Evolutionary conservation across 2,797 vertebrate species (phyloP), one percentile per base, ranked within the genome.

Genomic region (Kryptolebias ocellatus): DNA sequence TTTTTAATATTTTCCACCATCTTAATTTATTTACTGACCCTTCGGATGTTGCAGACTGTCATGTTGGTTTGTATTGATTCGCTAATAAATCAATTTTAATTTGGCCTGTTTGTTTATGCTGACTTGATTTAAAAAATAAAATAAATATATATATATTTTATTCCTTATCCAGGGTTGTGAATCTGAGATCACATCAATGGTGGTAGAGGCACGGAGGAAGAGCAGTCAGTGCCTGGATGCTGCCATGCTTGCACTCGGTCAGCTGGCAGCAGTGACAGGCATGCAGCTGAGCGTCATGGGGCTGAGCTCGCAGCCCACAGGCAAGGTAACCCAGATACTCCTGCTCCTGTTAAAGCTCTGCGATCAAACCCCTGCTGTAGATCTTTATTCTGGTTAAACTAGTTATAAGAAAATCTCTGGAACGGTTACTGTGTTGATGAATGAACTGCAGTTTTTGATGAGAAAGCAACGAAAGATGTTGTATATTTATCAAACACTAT

Each of bases 131-230:
- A 54, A 20, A 54, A 58, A 58, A 58, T 7, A 71, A 77, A 45
- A 15, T 71, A 24, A 24, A 24, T 24, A 24, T 78, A 3, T 53
- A 46, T 53, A n/a, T 17, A 52, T 45, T 42, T 15, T 57, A 28
- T 10, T 20, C 16, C 53, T 24, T 24, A 15, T 53, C 68, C 55
- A 99, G 98, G 97, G 96, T 0, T 98, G 97, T 75, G 95, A 95
- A 81, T 97, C 95, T 6, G 98, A 99, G 90, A 96, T 99, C 82
- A 90, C 95, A 11, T 95, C 95, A 0, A 95, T 99, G 96, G 96
- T 98, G 78, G 92, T 85, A 7, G 97, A 99, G 84, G 95, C 96
- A 39, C 81, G 82, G 58, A 93, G 81, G 68, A 96, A 96, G 92
- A 93, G 92, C 68, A 81, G 87, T 12, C 86, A 89, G 66, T 93